Percentiles rank a stretch among this genome's conserved stretches.
Evolutionary conservation across 2,888 invertebrate genomes (phyloP).

Genomic region (Epistrophe eligans): DNA sequence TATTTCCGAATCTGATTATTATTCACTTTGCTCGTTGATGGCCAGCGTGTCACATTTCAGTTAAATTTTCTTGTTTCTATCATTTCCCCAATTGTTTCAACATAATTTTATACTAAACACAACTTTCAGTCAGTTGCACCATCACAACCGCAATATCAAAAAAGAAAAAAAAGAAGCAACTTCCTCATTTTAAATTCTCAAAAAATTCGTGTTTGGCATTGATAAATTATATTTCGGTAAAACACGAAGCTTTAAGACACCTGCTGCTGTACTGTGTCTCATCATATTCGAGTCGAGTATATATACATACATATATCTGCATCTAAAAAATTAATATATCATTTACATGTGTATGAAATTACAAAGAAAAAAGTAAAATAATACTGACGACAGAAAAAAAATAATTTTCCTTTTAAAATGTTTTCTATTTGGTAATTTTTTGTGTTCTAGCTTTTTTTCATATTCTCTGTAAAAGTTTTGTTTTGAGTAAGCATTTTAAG

Average conservation of each 20-base stretch:
- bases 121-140: slow-evolving; percentile 12
- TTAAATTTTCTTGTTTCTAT: not conserved
- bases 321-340: not conserved
- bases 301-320: not conserved
- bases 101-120: not conserved
- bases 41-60: not conserved
- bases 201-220: slow-evolving; percentile 45
- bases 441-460: not conserved
- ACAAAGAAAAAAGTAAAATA: not conserved
- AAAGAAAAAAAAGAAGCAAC: not conserved
- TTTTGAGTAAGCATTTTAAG: slow-evolving; percentile 10
- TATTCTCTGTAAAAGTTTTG: not conserved
- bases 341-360: slow-evolving; percentile 3
- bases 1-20: slow-evolving; percentile 7
- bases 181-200: slow-evolving; percentile 61
- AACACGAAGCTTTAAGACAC: slow-evolving; percentile 14
- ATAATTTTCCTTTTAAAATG: not conserved
- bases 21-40: not conserved
- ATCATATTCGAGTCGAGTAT: too few species aligned
- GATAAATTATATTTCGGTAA: slow-evolving; percentile 30
- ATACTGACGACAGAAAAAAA: not conserved
- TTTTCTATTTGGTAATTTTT: slow-evolving; percentile 14
- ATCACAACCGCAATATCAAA: not conserved
- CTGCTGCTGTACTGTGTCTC: not conserved
- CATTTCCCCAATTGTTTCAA: slow-evolving; percentile 12